phyloP scores from a whole-genome alignment of 2,797 vertebrate species.

The Hippopotamyrus pictus region DNA sequence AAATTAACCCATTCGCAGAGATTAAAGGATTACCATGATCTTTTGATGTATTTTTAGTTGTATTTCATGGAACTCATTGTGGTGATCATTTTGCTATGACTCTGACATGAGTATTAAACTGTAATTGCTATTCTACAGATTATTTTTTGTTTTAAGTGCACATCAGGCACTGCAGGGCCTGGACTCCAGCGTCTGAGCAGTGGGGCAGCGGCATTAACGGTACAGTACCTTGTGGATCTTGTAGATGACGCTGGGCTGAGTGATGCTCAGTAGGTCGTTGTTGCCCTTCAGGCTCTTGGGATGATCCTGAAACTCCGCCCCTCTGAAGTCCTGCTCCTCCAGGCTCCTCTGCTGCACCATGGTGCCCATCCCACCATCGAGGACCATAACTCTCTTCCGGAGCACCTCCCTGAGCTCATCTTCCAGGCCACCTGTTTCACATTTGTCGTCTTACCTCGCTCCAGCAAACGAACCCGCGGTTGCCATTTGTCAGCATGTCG shows the following conservation, averaged over 20 bases:
- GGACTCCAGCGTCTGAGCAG: neutral
- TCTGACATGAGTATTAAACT: neutral
- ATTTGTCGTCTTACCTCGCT: neutral
- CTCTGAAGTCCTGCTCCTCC: constrained; percentile 76
- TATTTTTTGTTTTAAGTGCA: neutral
- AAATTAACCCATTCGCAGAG: neutral
- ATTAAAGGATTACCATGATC: neutral
- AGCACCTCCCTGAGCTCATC: constrained; percentile 69
- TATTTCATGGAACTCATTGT: neutral
- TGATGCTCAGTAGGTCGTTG: constrained; percentile 90
- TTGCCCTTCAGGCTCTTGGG: constrained; percentile 78
- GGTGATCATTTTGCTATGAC: neutral
- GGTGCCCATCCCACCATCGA: constrained; percentile 94
- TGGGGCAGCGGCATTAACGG: neutral
- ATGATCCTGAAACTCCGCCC: constrained; percentile 79
- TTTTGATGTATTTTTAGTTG: neutral
- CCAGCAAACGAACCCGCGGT: neutral
- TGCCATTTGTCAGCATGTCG: neutral
- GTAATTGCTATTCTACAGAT: neutral
- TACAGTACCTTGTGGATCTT: constrained; percentile 82
- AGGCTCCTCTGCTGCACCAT: constrained; percentile 81
- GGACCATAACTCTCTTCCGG: constrained; percentile 77
- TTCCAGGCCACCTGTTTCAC: constrained; percentile 42
- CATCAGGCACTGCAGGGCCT: neutral
- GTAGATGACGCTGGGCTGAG: constrained; percentile 76